Conservation (phyloP, 2,113 vertebrate genomes). For the Cyanocitta stelleri region DNA sequence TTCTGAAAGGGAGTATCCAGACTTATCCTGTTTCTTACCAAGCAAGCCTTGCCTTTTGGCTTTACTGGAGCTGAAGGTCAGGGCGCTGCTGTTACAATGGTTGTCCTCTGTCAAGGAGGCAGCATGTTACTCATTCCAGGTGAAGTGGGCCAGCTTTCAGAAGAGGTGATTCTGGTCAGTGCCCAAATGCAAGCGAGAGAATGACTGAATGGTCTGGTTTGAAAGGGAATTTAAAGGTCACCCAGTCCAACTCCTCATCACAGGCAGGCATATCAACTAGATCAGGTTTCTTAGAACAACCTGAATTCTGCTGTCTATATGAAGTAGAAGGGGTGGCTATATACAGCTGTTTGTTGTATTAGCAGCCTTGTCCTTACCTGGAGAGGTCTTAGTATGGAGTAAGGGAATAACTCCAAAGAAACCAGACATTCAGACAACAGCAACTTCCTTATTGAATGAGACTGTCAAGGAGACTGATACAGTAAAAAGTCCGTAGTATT, state of each 20-base stretch:
- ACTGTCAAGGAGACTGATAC: not conserved
- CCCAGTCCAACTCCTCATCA: not conserved
- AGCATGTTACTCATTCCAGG: not conserved
- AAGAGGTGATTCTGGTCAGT: not conserved
- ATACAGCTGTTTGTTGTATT: not conserved
- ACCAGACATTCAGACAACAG: not conserved
- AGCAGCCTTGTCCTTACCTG: not conserved
- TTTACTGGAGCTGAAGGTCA: not conserved
- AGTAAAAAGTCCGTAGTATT: not conserved
- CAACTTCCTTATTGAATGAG: not conserved
- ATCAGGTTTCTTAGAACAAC: not conserved
- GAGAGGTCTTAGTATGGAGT: not conserved
- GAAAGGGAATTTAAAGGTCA: not conserved
- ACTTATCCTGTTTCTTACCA: not conserved
- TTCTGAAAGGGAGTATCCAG: not conserved
- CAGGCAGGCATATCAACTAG: not conserved
- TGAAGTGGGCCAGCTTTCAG: not conserved
- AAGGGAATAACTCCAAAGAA: not conserved
- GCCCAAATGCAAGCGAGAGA: not conserved
- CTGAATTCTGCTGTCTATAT: not conserved
- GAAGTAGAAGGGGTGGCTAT: not conserved
- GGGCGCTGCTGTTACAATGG: not conserved
- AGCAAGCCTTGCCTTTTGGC: not conserved
- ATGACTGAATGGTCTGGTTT: not conserved
- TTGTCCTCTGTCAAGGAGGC: not conserved